Percentiles rank a stretch among this genome's conserved stretches.
Conservation (phyloP, 2,888 invertebrate genomes). For the Dryocosmus kuriphilus region DNA sequence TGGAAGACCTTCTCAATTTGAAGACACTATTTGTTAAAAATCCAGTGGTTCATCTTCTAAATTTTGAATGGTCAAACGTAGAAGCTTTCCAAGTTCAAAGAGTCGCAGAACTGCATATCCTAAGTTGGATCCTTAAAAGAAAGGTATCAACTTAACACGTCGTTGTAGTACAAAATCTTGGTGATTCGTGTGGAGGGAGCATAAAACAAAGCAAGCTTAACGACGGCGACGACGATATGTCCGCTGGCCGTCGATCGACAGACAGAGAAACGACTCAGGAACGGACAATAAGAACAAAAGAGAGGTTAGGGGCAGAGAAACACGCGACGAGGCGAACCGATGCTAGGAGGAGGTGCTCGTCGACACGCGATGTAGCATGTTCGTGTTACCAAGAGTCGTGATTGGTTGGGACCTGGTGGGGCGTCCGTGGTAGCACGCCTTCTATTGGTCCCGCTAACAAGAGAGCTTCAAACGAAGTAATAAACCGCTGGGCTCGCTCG, state of each 20-base stretch:
- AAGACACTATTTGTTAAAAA: no score
- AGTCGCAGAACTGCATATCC: no score
- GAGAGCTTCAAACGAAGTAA: slow-evolving; percentile 75
- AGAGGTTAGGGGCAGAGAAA: slow-evolving; percentile 53
- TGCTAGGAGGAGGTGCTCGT: slow-evolving; percentile 74
- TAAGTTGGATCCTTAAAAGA: no score
- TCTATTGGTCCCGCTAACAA: slow-evolving; percentile 75
- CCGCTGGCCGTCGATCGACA: slow-evolving; percentile 41
- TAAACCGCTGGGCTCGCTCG: slow-evolving; percentile 57
- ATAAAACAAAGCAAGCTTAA: no score
- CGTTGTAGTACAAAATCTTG: no score
- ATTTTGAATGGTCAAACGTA: no score
- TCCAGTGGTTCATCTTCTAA: no score
- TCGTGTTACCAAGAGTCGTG: slow-evolving; percentile 61
- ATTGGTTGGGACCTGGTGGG: slow-evolving; percentile 71
- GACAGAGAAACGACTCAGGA: slow-evolving; percentile 36
- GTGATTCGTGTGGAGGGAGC: not conserved
- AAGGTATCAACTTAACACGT: no score
- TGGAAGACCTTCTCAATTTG: no score
- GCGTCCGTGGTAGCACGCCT: slow-evolving; percentile 73
- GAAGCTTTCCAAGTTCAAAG: no score
- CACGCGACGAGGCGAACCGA: slow-evolving; percentile 57
- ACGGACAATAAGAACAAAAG: slow-evolving; percentile 45
- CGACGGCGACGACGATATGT: slow-evolving; percentile 14
- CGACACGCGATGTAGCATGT: slow-evolving; percentile 76